Conservation (phyloP, 2,888 invertebrate species). For the Zelleria hepariella region DNA sequence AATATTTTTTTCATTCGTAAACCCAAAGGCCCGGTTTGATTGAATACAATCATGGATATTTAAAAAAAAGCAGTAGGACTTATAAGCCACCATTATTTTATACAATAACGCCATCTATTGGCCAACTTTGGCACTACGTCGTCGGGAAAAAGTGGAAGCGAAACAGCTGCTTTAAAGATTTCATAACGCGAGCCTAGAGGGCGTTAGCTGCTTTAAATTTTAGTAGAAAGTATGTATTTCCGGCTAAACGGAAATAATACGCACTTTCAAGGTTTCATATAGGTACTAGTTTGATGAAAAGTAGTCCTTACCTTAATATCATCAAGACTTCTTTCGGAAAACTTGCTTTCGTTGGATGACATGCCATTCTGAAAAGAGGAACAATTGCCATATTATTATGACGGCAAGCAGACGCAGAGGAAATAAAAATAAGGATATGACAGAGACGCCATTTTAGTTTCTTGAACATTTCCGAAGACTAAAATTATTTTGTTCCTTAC, state of each 20-base stretch:
- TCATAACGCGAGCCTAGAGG: slow-evolving; percentile 22
- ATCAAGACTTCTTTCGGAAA: slow-evolving; percentile 55
- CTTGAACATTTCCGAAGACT: too few relatives aligned
- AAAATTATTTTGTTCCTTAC: too few relatives aligned
- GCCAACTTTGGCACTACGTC: background rate
- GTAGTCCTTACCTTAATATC: slow-evolving; percentile 50
- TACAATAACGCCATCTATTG: background rate
- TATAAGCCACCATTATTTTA: background rate
- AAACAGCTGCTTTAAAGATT: background rate
- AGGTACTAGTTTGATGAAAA: slow-evolving; percentile 1
- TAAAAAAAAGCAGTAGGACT: background rate
- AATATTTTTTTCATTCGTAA: too few relatives aligned
- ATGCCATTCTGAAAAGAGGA: slow-evolving; percentile 44
- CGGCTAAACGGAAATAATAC: background rate
- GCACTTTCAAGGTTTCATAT: background rate
- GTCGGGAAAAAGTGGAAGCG: background rate
- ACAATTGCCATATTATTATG: background rate
- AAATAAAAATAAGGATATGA: background rate
- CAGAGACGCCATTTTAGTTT: too few relatives aligned
- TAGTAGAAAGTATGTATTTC: background rate
- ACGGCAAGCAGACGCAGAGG: background rate
- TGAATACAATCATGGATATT: too few relatives aligned
- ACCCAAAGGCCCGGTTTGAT: too few relatives aligned
- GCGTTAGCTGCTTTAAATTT: slow-evolving; percentile 17
- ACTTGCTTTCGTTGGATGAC: slow-evolving; percentile 48